These are phyloP conservation scores for Charaxes varanes DNA, from an alignment of 1,140 invertebrate genomes.

Conservation along the genomic window DNA sequence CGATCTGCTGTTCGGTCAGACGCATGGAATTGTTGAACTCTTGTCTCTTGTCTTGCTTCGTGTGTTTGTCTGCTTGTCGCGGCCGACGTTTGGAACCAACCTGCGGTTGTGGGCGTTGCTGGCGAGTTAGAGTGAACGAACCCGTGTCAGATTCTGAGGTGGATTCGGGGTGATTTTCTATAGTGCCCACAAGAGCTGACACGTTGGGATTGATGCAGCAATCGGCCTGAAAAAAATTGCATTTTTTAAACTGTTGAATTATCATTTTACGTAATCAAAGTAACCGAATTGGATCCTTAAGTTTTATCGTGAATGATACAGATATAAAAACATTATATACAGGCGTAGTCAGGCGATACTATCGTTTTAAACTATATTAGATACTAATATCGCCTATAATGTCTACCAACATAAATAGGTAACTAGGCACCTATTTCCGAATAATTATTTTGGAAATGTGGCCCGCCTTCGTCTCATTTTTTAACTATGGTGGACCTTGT, in stretches of 20 bases:
- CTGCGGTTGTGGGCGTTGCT: constrained; percentile 57
- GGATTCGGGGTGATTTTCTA: constrained; percentile 66
- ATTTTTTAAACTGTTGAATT: too few species aligned
- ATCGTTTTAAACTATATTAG: too few species aligned
- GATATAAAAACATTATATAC: constrained; percentile 2
- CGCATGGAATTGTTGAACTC: constrained; percentile 41
- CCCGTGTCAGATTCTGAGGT: constrained; percentile 68
- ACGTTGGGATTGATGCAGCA: constrained; percentile 64
- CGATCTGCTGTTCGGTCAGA: constrained; percentile 53
- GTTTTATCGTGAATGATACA: too few species aligned
- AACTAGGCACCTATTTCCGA: too few species aligned
- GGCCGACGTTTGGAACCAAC: constrained; percentile 55
- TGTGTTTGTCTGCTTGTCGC: constrained; percentile 40
- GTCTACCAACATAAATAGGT: too few species aligned
- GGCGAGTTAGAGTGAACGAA: constrained; percentile 53
- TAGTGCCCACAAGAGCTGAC: constrained; percentile 63
- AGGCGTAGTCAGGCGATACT: too few species aligned
- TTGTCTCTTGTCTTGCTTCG: constrained; percentile 41
- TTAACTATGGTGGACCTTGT: too few species aligned
- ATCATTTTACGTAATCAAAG: too few species aligned
- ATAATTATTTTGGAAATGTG: too few species aligned
- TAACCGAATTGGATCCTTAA: too few species aligned
- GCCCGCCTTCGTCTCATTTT: too few species aligned
- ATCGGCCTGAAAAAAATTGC: constrained; percentile 52
- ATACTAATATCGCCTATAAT: too few species aligned